A percentile compares a stretch with the other conserved stretches of the same genome.
Evolutionary conservation across 2,888 invertebrate species (phyloP).

Genomic region (Limenitis camilla): DNA sequence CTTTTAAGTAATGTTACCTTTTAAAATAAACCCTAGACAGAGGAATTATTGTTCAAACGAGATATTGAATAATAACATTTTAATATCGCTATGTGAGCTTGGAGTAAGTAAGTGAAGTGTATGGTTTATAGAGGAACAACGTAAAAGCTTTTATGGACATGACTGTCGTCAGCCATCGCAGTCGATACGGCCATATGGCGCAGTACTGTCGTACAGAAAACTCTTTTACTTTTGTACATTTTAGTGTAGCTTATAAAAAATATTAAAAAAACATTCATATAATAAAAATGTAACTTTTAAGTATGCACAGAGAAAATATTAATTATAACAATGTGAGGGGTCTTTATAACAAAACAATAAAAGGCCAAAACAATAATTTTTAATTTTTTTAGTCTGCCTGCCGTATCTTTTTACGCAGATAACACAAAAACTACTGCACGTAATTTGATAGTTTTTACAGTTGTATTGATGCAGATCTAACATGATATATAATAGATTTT

Average conservation of each 20-base stretch:
- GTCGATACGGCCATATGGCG: constrained; percentile 53
- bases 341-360: too few species aligned
- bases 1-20: too few species aligned
- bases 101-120: constrained; percentile 11
- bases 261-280: neutral
- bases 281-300: neutral
- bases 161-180: constrained; percentile 46
- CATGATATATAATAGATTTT: too few species aligned
- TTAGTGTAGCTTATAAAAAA: neutral
- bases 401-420: too few species aligned
- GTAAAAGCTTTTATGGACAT: constrained; percentile 64
- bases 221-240: constrained; percentile 7
- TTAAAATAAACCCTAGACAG: neutral
- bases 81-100: constrained; percentile 17
- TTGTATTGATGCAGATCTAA: too few species aligned
- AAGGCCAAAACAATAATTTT: too few species aligned
- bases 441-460: too few species aligned
- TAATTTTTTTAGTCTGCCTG: too few species aligned
- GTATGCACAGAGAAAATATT: too few species aligned
- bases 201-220: constrained; percentile 47
- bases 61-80: constrained; percentile 4
- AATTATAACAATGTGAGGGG: too few species aligned
- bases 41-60: neutral
- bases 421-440: too few species aligned
- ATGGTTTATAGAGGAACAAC: constrained; percentile 44